Evolutionary conservation across 2,888 invertebrate genomes (phyloP).

Genomic region (Isotomurus palustris): DNA sequence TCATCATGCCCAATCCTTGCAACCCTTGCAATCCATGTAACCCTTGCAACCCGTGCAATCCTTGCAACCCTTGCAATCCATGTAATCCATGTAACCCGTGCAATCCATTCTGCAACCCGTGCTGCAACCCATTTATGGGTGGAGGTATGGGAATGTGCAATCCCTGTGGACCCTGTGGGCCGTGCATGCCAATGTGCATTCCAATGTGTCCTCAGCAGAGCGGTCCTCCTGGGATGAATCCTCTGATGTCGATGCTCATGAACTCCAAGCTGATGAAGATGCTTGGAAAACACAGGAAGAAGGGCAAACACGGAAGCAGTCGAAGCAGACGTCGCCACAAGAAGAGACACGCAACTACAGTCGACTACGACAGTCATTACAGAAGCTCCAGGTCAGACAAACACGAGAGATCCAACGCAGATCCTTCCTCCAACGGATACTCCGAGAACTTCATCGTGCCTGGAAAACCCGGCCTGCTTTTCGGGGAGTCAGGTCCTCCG

Average conservation of each 20-base stretch:
- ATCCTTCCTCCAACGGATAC: no score
- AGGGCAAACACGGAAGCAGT: conserved; percentile 8
- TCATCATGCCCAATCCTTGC: conserved; percentile 19
- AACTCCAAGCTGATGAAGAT: no score
- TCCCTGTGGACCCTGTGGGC: conserved; percentile 9
- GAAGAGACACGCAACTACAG: background rate
- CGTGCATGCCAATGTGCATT: conserved; percentile 14
- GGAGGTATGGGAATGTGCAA: background rate
- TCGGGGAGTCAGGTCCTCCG: no score
- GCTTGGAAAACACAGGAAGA: background rate
- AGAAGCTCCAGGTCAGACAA: background rate
- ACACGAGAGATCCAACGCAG: no score
- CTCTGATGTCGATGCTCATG: no score
- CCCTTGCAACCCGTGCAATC: conserved; percentile 17
- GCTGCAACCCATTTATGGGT: conserved; percentile 2
- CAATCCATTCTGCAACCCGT: conserved; percentile 11
- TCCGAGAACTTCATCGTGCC: conserved; percentile 11
- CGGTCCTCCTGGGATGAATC: no score
- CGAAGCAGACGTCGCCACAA: background rate
- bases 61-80: conserved; percentile 3
- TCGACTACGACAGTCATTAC: background rate
- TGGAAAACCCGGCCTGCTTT: no score
- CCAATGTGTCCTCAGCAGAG: conserved; percentile 22
- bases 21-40: conserved; percentile 2
- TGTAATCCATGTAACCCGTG: conserved; percentile 17